A percentile compares a stretch with the other conserved stretches of the same genome.
These are phyloP conservation scores for Muraenolepis orangiensis DNA, from an alignment of 2,797 vertebrate genomes.

Conservation along the genomic window DNA sequence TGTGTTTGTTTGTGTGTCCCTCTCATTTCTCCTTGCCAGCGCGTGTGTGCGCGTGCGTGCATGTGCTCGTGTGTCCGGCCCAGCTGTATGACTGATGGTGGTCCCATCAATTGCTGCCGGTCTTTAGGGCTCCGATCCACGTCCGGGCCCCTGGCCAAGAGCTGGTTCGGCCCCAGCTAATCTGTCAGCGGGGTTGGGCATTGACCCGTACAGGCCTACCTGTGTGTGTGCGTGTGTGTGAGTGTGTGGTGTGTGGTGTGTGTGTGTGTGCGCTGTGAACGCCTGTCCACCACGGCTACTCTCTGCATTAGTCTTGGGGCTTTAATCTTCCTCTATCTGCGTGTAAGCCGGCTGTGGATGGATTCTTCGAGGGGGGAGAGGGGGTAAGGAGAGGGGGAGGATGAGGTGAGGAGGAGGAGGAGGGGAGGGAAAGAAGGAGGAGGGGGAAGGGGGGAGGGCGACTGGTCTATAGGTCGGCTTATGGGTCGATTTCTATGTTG, in stretches of 20 bases:
- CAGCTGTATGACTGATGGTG: constrained; percentile 70
- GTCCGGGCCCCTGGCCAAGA: constrained; percentile 68
- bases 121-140: constrained; percentile 67
- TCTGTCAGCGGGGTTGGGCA: constrained; percentile 66
- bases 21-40: no score
- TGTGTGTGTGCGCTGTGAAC: constrained; percentile 56
- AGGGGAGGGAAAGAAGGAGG: no score
- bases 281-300: constrained; percentile 62
- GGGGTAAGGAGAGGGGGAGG: no score
- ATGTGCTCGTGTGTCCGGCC: constrained; percentile 26
- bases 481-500: background rate
- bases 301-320: constrained; percentile 70
- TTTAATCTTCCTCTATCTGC: constrained; percentile 70
- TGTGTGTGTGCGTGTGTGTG: no score
- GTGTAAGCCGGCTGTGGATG: constrained; percentile 60
- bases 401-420: no score
- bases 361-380: constrained; percentile 61
- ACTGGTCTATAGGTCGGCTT: background rate
- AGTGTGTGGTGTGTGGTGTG: no score
- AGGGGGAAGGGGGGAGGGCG: no score
- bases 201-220: no score
- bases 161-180: constrained; percentile 65
- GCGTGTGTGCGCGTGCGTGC: no score
- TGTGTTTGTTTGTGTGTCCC: no score
- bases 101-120: constrained; percentile 69